A percentile compares a stretch with the other conserved stretches of the same genome.
Evolutionary conservation across 1,140 invertebrate species (phyloP).

Genomic region (Batillaria attramentaria): DNA sequence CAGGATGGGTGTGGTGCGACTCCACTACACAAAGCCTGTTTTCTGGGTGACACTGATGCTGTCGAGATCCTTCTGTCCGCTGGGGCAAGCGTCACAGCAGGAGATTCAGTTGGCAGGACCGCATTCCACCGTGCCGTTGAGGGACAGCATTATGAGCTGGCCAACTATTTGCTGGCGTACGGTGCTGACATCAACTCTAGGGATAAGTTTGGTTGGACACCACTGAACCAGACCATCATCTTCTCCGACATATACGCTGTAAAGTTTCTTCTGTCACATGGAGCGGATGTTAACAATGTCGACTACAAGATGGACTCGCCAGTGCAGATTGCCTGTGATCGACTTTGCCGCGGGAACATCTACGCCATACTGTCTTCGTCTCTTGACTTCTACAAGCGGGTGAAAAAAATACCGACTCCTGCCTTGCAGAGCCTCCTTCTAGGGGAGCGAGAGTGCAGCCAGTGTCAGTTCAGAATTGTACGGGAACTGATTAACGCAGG

Average conservation of each 20-base stretch:
- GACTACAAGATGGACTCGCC: constrained; percentile 36
- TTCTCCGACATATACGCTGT: constrained; percentile 34
- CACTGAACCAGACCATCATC: constrained; percentile 42
- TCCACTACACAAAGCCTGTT: constrained; percentile 39
- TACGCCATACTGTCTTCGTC: constrained; percentile 29
- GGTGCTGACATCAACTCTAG: constrained; percentile 34
- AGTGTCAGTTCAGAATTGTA: constrained; percentile 20
- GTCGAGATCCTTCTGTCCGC: constrained; percentile 3
- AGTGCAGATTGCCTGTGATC: constrained; percentile 36
- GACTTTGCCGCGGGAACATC: constrained; percentile 24
- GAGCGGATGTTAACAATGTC: constrained; percentile 27
- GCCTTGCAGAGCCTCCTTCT: constrained; percentile 33
- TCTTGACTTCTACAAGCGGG: constrained; percentile 42
- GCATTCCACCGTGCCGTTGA: constrained; percentile 48
- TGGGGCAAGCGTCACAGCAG: background rate
- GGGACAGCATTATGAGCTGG: constrained; percentile 32
- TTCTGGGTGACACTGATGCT: background rate
- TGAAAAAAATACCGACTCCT: constrained; percentile 34
- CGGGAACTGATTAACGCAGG: too few species aligned
- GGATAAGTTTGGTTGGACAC: constrained; percentile 48
- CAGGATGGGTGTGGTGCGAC: constrained; percentile 42
- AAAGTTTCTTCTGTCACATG: constrained; percentile 34
- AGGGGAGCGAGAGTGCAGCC: constrained; percentile 12
- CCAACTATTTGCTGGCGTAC: constrained; percentile 32
- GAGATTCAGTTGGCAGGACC: constrained; percentile 35